A percentile compares a stretch with the other conserved stretches of the same genome.
Evolutionary conservation across 2,797 vertebrate species (phyloP).

Genomic region (Rhodeus uyekii): DNA sequence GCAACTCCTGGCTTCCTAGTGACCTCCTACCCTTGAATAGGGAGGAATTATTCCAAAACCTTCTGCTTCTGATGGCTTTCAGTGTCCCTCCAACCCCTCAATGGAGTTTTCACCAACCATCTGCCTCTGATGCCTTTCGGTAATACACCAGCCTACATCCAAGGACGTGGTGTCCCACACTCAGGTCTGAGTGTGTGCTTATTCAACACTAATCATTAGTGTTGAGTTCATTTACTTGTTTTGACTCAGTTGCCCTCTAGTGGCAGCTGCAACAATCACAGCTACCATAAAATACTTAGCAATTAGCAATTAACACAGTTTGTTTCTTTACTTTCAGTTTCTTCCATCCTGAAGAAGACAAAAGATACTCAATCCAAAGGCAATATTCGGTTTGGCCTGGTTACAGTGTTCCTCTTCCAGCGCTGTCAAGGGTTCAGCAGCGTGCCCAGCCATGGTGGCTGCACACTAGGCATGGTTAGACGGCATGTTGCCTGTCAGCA

Average conservation of each 20-base stretch:
- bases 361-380: constrained; percentile 78
- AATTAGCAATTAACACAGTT: neutral
- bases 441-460: constrained; percentile 93
- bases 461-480: constrained; percentile 91
- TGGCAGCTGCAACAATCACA: constrained; percentile 6
- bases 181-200: too few species aligned
- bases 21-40: too few species aligned
- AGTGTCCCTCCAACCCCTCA: too few species aligned
- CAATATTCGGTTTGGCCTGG: constrained; percentile 88
- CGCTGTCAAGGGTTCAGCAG: constrained; percentile 97
- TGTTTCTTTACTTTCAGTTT: constrained; percentile 70
- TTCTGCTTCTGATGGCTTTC: too few species aligned
- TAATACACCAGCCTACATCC: too few species aligned
- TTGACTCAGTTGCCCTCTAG: constrained; percentile 18
- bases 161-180: too few species aligned
- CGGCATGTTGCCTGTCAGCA: constrained; percentile 81
- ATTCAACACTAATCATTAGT: too few species aligned
- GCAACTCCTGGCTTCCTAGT: too few species aligned
- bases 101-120: too few species aligned
- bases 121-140: too few species aligned
- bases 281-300: neutral
- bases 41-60: too few species aligned
- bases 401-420: constrained; percentile 94
- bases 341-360: constrained; percentile 90
- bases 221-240: neutral